These are phyloP conservation scores for Argyra leucocephala DNA, from an alignment of 2,888 invertebrate genomes.

Conservation along the genomic window DNA sequence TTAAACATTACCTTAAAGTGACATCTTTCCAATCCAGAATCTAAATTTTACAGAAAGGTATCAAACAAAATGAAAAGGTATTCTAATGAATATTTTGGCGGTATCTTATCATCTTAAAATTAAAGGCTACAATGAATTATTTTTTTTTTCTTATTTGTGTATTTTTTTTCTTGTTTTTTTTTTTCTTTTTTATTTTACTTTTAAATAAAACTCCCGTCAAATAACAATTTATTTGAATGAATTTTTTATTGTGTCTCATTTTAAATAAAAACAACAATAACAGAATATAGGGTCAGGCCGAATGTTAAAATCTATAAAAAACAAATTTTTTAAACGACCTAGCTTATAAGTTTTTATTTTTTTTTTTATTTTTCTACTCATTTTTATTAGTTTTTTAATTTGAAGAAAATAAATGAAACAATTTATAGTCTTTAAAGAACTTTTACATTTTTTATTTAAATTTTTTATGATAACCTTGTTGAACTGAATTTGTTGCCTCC, in stretches of 20 bases:
- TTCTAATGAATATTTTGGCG: not conserved
- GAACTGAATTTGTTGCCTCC: no score
- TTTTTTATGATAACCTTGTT: no score
- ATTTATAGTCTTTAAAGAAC: no score
- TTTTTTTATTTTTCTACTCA: not conserved
- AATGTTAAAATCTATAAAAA: conserved; percentile 2
- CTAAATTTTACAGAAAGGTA: no score
- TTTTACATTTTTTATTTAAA: no score
- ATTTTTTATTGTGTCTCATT: not conserved
- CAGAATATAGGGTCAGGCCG: not conserved
- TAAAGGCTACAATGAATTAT: not conserved
- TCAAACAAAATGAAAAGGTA: no score
- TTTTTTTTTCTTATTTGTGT: not conserved
- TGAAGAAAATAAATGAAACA: no score
- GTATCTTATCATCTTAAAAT: no score
- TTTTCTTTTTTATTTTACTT: not conserved
- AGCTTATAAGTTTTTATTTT: not conserved
- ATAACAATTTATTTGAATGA: not conserved
- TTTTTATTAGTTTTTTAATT: not conserved
- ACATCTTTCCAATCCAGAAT: no score
- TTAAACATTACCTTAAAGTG: no score
- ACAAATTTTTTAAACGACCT: conserved; percentile 4
- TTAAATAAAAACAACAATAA: not conserved
- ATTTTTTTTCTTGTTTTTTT: not conserved
- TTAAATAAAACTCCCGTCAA: not conserved